Percentiles rank a stretch among this genome's conserved stretches.
phyloP scores from a whole-genome alignment of 1,140 invertebrate species.

The Maniola jurtina region DNA sequence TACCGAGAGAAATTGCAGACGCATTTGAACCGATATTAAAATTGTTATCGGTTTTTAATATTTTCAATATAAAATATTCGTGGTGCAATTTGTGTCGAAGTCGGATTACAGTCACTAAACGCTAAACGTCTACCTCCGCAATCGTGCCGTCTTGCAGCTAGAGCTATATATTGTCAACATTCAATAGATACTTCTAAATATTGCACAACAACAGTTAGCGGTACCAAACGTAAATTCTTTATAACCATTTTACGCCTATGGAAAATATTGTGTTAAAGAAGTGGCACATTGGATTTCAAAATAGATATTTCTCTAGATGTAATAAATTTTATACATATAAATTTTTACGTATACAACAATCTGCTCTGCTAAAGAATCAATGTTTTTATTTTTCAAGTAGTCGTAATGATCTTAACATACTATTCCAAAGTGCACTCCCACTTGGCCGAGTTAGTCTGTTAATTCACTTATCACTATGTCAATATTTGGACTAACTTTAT shows the following conservation, averaged over 20 bases:
- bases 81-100: conserved; percentile 38
- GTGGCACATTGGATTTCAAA: no score
- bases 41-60: no score
- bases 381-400: not conserved
- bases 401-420: not conserved
- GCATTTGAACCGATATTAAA: conserved; percentile 29
- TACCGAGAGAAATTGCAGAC: not conserved
- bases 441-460: conserved; percentile 24
- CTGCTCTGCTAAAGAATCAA: not conserved
- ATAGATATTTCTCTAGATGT: no score
- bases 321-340: no score
- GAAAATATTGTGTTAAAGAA: not conserved
- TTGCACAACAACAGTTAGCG: conserved; percentile 1
- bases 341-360: not conserved
- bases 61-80: conserved; percentile 37
- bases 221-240: not conserved
- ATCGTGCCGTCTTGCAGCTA: conserved; percentile 13
- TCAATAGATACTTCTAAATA: conserved; percentile 3
- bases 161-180: conserved; percentile 7
- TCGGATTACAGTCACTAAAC: conserved; percentile 44
- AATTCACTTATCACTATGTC: conserved; percentile 43
- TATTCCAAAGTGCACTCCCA: conserved; percentile 19
- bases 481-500: conserved; percentile 48
- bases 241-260: not conserved
- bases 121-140: conserved; percentile 37